Conservation (phyloP, 2,113 vertebrate species). For the Nesogale talazaci region DNA sequence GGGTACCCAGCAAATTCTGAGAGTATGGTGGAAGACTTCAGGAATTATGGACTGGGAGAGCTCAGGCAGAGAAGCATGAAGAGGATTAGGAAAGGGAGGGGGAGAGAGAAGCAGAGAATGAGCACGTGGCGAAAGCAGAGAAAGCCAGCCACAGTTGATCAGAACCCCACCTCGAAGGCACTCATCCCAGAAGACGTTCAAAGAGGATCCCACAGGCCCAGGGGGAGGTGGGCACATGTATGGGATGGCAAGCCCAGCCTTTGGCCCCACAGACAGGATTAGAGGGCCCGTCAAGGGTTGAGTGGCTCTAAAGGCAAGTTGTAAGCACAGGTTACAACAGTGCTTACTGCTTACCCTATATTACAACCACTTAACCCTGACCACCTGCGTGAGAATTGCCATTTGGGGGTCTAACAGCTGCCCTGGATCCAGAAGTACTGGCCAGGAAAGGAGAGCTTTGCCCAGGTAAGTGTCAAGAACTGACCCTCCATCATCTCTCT, state of each 20-base stretch:
- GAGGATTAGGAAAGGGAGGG: neutral
- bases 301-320: neutral
- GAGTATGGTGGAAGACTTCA: too few relatives aligned
- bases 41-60: neutral
- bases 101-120: too few relatives aligned
- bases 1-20: neutral
- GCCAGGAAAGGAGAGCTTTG: neutral
- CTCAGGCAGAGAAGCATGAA: neutral
- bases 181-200: neutral
- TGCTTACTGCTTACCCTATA: accelerated
- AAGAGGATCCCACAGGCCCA: too few relatives aligned
- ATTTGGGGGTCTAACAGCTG: too few relatives aligned
- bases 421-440: neutral
- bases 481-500: neutral
- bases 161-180: too few relatives aligned
- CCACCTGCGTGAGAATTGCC: neutral
- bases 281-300: neutral
- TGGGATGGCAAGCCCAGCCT: too few relatives aligned
- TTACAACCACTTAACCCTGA: neutral
- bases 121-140: neutral
- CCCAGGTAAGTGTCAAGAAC: neutral
- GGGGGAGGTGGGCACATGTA: too few relatives aligned
- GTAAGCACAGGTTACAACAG: neutral
- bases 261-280: neutral
- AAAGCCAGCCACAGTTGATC: neutral